A percentile compares a stretch with the other conserved stretches of the same genome.
These are phyloP conservation scores for Hoplodrina ambigua DNA, from an alignment of 2,888 invertebrate species.

Conservation along the genomic window DNA sequence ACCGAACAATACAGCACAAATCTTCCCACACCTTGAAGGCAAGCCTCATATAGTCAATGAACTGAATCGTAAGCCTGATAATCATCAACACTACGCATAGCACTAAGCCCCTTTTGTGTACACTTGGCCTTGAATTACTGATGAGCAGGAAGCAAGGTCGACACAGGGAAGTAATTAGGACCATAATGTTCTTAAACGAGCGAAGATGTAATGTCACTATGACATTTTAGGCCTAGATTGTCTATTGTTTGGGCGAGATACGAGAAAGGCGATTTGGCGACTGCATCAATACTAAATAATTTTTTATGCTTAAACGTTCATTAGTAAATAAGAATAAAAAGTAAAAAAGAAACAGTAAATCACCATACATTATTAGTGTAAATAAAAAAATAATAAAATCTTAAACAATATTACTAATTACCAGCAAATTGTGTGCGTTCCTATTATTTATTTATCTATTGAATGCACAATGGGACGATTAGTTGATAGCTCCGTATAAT, in stretches of 20 bases:
- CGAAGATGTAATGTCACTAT: slow-evolving; percentile 43
- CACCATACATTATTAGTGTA: neutral
- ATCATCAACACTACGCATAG: slow-evolving; percentile 38
- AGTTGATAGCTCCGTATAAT: slow-evolving; percentile 19
- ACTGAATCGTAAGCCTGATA: slow-evolving; percentile 54
- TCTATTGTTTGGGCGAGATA: neutral
- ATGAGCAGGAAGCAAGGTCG: slow-evolving; percentile 62
- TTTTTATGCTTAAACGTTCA: too few relatives aligned
- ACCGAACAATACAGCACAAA: slow-evolving; percentile 16
- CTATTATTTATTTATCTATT: too few relatives aligned
- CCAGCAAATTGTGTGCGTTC: slow-evolving; percentile 21
- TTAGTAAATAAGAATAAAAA: too few relatives aligned
- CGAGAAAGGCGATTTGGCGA: too few relatives aligned
- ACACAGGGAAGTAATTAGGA: slow-evolving; percentile 64
- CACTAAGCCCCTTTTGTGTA: slow-evolving; percentile 57
- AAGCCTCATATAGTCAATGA: slow-evolving; percentile 41
- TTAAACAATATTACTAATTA: slow-evolving; percentile 43
- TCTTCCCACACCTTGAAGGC: slow-evolving; percentile 54
- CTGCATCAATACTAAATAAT: too few relatives aligned
- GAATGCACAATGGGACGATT: too few relatives aligned
- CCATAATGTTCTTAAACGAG: slow-evolving; percentile 16
- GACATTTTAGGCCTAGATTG: slow-evolving; percentile 6
- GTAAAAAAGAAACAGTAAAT: neutral
- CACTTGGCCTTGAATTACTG: slow-evolving; percentile 57
- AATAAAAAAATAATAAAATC: too few relatives aligned